Percentiles rank a stretch among this genome's conserved stretches.
These are phyloP conservation scores for Temnothorax rugatulus DNA, from an alignment of 2,888 invertebrate genomes.

Conservation along the genomic window DNA sequence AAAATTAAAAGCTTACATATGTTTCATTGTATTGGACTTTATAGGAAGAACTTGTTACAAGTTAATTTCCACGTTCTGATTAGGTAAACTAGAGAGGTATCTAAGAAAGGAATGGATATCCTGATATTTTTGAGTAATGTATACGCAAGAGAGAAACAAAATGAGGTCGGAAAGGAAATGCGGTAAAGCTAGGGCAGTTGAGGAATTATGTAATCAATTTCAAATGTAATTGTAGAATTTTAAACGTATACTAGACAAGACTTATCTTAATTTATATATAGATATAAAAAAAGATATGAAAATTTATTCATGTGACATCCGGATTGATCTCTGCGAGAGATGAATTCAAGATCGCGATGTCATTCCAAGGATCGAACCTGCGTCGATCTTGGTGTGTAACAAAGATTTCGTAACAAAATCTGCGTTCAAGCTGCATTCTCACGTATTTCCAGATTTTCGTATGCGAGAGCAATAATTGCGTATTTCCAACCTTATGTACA, in stretches of 20 bases:
- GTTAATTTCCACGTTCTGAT: not conserved
- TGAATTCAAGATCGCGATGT: conserved; percentile 23
- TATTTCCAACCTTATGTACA: conserved; percentile 63
- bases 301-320: conserved; percentile 45
- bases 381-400: not conserved
- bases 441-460: conserved; percentile 33
- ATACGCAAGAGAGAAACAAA: conserved; percentile 61
- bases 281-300: conserved; percentile 56
- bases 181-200: conserved; percentile 51
- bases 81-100: conserved; percentile 18
- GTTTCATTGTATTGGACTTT: conserved; percentile 11
- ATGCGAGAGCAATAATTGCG: conserved; percentile 43
- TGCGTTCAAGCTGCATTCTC: conserved; percentile 19
- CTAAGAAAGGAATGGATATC: conserved; percentile 8
- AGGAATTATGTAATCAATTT: conserved; percentile 58
- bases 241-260: conserved; percentile 60
- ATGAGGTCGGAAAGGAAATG: conserved; percentile 50
- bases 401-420: conserved; percentile 8
- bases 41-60: not conserved
- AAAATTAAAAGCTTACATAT: conserved; percentile 1
- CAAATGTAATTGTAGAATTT: conserved; percentile 65
- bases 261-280: conserved; percentile 52
- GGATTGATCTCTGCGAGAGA: conserved; percentile 49
- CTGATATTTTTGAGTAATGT: conserved; percentile 27
- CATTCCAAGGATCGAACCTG: conserved; percentile 27